Conservation (phyloP, 2,797 vertebrate species). For the Cyclopterus lumpus region DNA sequence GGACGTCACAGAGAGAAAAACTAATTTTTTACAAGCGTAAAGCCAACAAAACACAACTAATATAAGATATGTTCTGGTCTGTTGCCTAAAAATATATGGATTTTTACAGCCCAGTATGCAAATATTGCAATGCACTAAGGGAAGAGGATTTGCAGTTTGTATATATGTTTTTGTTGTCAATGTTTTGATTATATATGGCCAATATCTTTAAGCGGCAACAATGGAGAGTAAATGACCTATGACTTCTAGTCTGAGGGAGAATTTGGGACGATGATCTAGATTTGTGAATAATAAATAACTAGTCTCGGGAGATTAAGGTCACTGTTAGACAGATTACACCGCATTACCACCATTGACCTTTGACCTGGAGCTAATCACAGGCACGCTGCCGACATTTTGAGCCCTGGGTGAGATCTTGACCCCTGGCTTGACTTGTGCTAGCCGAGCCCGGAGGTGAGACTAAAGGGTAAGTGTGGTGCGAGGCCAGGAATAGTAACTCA, state of each 20-base stretch:
- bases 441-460: constrained; percentile 29
- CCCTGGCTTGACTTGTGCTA: constrained; percentile 16
- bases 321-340: background rate
- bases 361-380: constrained; percentile 59
- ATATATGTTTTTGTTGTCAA: constrained; percentile 10
- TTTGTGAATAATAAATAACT: constrained; percentile 59
- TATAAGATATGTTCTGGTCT: constrained; percentile 44
- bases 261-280: constrained; percentile 31
- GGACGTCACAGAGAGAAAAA: constrained; percentile 33
- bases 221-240: constrained; percentile 50
- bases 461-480: constrained; percentile 36
- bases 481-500: constrained; percentile 46
- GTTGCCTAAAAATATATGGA: constrained; percentile 20
- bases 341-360: constrained; percentile 62
- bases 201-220: constrained; percentile 40
- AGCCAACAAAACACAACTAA: constrained; percentile 34
- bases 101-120: constrained; percentile 52
- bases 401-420: constrained; percentile 55
- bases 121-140: constrained; percentile 53
- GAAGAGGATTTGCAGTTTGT: constrained; percentile 25
- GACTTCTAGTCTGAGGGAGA: constrained; percentile 30
- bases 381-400: constrained; percentile 40
- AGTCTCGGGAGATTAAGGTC: constrained; percentile 30
- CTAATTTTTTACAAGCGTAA: constrained; percentile 72
- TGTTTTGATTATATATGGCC: constrained; percentile 4